These are phyloP conservation scores for Drosophila carrolli DNA, from an alignment of 1,140 invertebrate species.

Conservation along the genomic window DNA sequence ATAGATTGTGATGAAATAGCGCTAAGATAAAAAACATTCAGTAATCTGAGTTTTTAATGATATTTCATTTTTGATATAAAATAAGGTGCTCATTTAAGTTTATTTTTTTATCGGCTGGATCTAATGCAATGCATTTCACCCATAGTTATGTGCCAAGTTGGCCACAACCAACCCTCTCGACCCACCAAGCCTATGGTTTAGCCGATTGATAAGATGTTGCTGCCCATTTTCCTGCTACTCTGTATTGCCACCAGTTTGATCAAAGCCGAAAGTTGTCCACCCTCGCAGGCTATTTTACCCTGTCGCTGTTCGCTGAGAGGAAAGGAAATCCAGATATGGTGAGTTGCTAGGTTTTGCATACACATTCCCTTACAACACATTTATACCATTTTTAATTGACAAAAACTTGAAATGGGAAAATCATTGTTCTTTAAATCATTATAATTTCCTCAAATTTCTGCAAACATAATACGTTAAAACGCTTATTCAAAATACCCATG, in stretches of 20 bases:
- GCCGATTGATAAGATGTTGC: constrained; percentile 21
- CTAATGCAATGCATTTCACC: too few species aligned
- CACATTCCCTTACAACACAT: too few species aligned
- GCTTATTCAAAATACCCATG: too few species aligned
- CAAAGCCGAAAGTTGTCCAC: constrained; percentile 84
- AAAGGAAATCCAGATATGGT: constrained; percentile 86
- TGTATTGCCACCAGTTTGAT: constrained; percentile 22
- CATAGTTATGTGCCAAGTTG: constrained; percentile 46
- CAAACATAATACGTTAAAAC: too few species aligned
- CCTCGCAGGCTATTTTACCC: constrained; percentile 85
- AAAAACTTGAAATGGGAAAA: too few species aligned
- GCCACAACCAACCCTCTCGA: neutral
- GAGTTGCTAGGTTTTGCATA: neutral
- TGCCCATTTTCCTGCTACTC: constrained; percentile 46
- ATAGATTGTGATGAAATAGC: neutral
- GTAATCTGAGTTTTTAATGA: too few species aligned
- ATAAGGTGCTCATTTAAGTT: too few species aligned
- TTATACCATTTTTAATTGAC: too few species aligned
- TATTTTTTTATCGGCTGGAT: neutral
- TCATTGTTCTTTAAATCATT: too few species aligned
- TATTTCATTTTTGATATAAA: too few species aligned
- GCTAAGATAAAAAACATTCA: too few species aligned
- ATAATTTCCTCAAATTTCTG: too few species aligned
- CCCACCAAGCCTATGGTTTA: constrained; percentile 22
- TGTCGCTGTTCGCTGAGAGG: constrained; percentile 85